phyloP scores from a whole-genome alignment of 2,888 invertebrate species.

The Camponotus fellah region DNA sequence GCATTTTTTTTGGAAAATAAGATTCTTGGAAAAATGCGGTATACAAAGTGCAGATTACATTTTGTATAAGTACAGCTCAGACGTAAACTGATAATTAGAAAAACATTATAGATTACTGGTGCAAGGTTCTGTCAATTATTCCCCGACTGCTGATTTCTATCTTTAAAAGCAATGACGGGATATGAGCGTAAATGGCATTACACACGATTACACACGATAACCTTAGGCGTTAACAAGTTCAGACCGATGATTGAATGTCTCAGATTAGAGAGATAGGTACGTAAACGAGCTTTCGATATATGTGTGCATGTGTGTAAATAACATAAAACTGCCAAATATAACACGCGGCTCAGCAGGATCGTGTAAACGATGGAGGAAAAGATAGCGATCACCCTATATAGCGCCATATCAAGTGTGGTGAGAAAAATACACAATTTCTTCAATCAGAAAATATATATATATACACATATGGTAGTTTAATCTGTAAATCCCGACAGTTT shows the following conservation, averaged over 20 bases:
- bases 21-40: neutral
- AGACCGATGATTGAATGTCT: slow-evolving; percentile 78
- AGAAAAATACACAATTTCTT: slow-evolving; percentile 17
- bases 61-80: neutral
- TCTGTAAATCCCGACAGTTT: slow-evolving; percentile 8
- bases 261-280: slow-evolving; percentile 80
- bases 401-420: neutral
- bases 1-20: neutral
- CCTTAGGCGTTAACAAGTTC: slow-evolving; percentile 80
- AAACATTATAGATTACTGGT: slow-evolving; percentile 43
- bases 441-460: slow-evolving; percentile 8
- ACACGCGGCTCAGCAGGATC: neutral
- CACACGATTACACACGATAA: slow-evolving; percentile 74
- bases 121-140: slow-evolving; percentile 66
- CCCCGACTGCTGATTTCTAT: slow-evolving; percentile 57
- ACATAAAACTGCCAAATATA: slow-evolving; percentile 36
- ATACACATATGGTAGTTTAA: neutral
- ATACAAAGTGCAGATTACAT: neutral
- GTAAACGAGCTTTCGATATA: slow-evolving; percentile 71
- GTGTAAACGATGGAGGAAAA: neutral
- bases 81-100: slow-evolving; percentile 27
- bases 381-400: neutral
- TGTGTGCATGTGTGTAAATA: slow-evolving; percentile 64
- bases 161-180: slow-evolving; percentile 69
- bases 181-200: slow-evolving; percentile 75